Conservation (phyloP, 2,797 vertebrate species). For the Vipera latastei region DNA sequence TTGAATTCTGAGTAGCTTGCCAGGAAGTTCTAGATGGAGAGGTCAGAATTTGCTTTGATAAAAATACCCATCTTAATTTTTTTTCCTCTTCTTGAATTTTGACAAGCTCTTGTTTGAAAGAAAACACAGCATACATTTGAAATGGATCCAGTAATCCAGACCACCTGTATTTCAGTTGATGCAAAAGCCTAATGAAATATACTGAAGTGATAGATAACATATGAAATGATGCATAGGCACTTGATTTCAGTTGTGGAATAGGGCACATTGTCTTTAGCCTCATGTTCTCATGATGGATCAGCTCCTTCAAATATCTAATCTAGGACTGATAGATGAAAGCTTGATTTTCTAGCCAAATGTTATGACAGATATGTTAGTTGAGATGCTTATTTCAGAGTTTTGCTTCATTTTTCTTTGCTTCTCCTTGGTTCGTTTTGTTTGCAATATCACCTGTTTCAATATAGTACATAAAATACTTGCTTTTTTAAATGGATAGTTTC, state of each 20-base stretch:
- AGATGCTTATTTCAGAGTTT: neutral
- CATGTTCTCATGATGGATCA: neutral
- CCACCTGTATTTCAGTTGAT: neutral
- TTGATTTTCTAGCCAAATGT: neutral
- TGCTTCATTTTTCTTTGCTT: neutral
- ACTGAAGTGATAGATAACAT: neutral
- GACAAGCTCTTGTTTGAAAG: neutral
- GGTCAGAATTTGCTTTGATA: neutral
- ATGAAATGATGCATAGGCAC: neutral
- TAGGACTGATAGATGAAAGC: neutral
- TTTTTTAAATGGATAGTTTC: neutral
- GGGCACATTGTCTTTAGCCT: neutral
- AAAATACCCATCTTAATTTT: neutral
- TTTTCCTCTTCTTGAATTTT: neutral
- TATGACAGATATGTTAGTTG: neutral
- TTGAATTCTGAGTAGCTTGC: neutral
- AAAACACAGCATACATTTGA: neutral
- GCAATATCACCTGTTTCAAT: neutral
- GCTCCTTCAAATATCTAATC: neutral
- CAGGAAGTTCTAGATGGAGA: neutral
- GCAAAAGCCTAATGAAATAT: neutral
- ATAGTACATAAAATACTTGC: neutral
- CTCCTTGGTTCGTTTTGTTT: neutral
- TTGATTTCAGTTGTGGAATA: neutral
- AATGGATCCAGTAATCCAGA: neutral